These are phyloP conservation scores for Archivesica marissinica DNA, from an alignment of 1,140 invertebrate genomes.

Conservation along the genomic window DNA sequence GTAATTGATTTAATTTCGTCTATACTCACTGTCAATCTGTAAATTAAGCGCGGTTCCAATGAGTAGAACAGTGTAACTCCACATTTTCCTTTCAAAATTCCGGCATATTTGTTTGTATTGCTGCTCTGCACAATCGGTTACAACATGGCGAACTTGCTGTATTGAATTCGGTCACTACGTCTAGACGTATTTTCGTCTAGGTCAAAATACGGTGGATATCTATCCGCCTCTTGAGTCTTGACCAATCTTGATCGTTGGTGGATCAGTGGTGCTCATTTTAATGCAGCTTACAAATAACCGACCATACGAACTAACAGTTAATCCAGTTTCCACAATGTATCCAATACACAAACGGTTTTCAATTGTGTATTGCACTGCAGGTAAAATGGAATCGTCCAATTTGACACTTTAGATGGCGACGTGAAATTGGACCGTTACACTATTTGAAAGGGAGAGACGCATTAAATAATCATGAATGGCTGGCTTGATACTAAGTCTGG, in stretches of 20 bases:
- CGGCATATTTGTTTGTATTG: conserved; percentile 36
- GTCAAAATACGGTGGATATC: conserved; percentile 26
- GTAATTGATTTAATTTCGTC: background rate
- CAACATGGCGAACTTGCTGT: conserved; percentile 45
- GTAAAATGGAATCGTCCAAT: conserved; percentile 33
- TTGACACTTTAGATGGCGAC: conserved; percentile 21
- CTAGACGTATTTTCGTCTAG: conserved; percentile 52
- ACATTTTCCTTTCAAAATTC: conserved; percentile 41
- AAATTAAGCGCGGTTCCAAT: background rate
- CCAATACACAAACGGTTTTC: conserved; percentile 7
- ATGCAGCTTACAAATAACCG: background rate
- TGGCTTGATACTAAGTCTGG: too few relatives aligned
- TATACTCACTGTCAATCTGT: conserved; percentile 1
- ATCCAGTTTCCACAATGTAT: conserved; percentile 1
- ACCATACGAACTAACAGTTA: background rate
- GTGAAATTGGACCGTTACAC: conserved; percentile 17
- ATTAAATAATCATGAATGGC: too few relatives aligned
- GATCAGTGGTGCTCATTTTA: conserved; percentile 10
- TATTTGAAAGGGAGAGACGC: background rate
- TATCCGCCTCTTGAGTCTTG: background rate
- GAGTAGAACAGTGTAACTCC: conserved; percentile 18
- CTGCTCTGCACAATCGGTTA: conserved; percentile 24
- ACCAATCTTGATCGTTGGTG: background rate
- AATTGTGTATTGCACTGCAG: conserved; percentile 21
- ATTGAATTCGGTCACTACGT: conserved; percentile 51